phyloP scores from a whole-genome alignment of 2,888 invertebrate genomes.

The Phortica okadai region DNA sequence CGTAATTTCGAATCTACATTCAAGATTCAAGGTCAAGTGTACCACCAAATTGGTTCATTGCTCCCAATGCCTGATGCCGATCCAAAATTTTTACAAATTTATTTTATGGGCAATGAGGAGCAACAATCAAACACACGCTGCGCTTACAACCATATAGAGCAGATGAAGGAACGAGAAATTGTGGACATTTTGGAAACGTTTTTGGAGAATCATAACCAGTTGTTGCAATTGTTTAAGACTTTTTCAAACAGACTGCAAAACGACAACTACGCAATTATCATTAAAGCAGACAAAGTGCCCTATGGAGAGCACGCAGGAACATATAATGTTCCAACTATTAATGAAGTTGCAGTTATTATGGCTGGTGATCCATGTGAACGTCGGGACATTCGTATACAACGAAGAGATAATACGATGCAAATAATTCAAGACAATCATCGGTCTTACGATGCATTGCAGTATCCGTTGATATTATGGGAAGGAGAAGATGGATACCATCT shows the following conservation, averaged over 20 bases:
- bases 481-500: too few relatives aligned
- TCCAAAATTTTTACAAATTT: slow-evolving; percentile 28
- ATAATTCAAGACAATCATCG: background rate
- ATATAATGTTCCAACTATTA: slow-evolving; percentile 15
- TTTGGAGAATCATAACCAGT: slow-evolving; percentile 4
- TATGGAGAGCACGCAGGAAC: slow-evolving; percentile 13
- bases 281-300: slow-evolving; percentile 11
- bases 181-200: slow-evolving; percentile 4
- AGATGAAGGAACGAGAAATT: slow-evolving; percentile 26
- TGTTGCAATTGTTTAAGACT: slow-evolving; percentile 11
- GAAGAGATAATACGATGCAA: background rate
- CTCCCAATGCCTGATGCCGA: slow-evolving; percentile 21
- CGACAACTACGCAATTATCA: slow-evolving; percentile 13
- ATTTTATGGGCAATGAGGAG: slow-evolving; percentile 19
- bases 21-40: too few relatives aligned
- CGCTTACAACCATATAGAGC: slow-evolving; percentile 16
- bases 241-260: slow-evolving; percentile 9
- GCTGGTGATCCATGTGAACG: slow-evolving; percentile 17
- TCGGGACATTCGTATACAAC: background rate
- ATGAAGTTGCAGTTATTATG: slow-evolving; percentile 30
- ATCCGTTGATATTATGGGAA: too few relatives aligned
- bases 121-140: slow-evolving; percentile 5
- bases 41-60: too few relatives aligned
- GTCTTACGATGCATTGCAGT: too few relatives aligned
- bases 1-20: too few relatives aligned